These are phyloP conservation scores for Elgonia sp. DNA, from an alignment of 2,888 invertebrate genomes.

Conservation along the genomic window DNA sequence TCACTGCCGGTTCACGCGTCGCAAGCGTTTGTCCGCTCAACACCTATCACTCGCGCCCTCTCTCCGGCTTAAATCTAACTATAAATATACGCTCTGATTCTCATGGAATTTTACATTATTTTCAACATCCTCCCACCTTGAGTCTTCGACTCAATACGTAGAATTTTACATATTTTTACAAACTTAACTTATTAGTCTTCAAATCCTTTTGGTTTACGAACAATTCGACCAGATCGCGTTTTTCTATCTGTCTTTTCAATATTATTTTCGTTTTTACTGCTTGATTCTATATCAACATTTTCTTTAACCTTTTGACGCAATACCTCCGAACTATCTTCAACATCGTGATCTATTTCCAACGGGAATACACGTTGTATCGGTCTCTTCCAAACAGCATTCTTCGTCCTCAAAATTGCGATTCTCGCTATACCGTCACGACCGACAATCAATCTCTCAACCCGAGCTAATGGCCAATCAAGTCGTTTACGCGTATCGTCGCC, in stretches of 20 bases:
- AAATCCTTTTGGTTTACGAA: constrained; percentile 5
- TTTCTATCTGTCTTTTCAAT: neutral
- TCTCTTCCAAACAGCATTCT: constrained; percentile 63
- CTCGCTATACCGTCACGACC: constrained; percentile 69
- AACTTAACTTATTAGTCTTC: constrained; percentile 15
- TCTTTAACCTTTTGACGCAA: constrained; percentile 27
- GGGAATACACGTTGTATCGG: constrained; percentile 76
- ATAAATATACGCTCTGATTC: too few relatives aligned
- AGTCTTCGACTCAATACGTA: constrained; percentile 31
- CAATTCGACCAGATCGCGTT: constrained; percentile 12
- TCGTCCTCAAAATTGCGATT: constrained; percentile 70
- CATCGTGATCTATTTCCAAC: constrained; percentile 59
- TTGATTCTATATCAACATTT: neutral
- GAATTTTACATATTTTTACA: constrained; percentile 7
- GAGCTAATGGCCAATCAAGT: constrained; percentile 76
- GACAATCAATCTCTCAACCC: constrained; percentile 57
- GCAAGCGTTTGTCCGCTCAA: constrained; percentile 20
- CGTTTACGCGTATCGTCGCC: constrained; percentile 73
- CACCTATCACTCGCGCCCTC: neutral
- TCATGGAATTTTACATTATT: too few relatives aligned
- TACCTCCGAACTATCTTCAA: neutral
- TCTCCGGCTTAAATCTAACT: too few relatives aligned
- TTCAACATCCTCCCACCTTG: constrained; percentile 28
- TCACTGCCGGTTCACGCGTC: neutral
- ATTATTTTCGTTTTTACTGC: constrained; percentile 10